A percentile compares a stretch with the other conserved stretches of the same genome.
Conservation (phyloP, 2,113 vertebrate species). For the Lepus americanus region DNA sequence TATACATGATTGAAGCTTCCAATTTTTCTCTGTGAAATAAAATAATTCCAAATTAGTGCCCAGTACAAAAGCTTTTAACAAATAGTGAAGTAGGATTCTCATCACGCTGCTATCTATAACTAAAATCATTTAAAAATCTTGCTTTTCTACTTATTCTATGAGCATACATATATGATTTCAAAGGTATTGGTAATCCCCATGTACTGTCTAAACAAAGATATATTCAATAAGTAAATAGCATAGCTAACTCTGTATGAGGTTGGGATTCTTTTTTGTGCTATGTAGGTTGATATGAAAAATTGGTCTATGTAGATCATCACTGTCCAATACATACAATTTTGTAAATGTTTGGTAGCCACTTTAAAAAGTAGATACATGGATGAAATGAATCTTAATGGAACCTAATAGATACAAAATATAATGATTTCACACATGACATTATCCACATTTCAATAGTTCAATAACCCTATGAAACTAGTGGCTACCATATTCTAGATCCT, state of each 20-base stretch:
- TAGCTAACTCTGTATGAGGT: not conserved
- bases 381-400: slow-evolving; percentile 37
- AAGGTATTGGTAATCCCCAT: not conserved
- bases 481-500: not conserved
- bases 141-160: not conserved
- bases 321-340: not conserved
- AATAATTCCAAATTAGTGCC: not conserved
- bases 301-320: not conserved
- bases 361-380: not conserved
- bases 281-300: not conserved
- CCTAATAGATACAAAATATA: not conserved
- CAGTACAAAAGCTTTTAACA: not conserved
- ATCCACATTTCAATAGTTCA: not conserved
- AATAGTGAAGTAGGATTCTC: not conserved
- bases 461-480: not conserved
- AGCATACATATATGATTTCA: not conserved
- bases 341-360: not conserved
- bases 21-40: not conserved
- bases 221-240: not conserved
- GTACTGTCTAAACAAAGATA: not conserved
- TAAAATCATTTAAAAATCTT: not conserved
- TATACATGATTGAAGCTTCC: not conserved
- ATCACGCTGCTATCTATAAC: not conserved
- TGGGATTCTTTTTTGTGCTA: not conserved
- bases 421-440: not conserved